Conservation (phyloP, 2,113 vertebrate species). For the Hemichromis elongatus region DNA sequence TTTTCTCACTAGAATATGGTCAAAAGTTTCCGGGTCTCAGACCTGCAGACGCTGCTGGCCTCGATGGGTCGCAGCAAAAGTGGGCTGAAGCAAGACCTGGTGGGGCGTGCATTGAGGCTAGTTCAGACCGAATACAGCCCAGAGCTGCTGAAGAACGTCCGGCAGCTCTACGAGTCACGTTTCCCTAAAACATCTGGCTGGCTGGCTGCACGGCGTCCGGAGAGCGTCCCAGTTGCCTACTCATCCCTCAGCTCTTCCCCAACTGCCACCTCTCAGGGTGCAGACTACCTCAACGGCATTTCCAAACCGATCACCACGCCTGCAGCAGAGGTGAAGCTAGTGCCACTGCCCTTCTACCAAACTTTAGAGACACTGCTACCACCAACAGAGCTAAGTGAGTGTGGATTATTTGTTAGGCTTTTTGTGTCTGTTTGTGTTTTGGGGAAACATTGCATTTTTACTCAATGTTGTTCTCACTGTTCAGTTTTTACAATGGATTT, state of each 20-base stretch:
- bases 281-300: slow-evolving; percentile 96
- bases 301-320: slow-evolving; percentile 74
- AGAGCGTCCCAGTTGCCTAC: slow-evolving; percentile 76
- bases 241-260: slow-evolving; percentile 74
- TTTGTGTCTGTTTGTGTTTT: neutral
- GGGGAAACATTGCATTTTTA: neutral
- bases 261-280: slow-evolving; percentile 75
- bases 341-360: slow-evolving; percentile 93
- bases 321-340: slow-evolving; percentile 84
- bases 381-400: slow-evolving; percentile 91
- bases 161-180: slow-evolving; percentile 94
- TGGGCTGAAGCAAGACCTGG: slow-evolving; percentile 96
- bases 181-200: slow-evolving; percentile 82
- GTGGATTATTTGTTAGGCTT: neutral
- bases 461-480: neutral
- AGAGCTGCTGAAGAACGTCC: slow-evolving; percentile 94
- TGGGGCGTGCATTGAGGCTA: slow-evolving; percentile 89
- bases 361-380: slow-evolving; percentile 90
- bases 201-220: slow-evolving; percentile 74
- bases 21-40: slow-evolving; percentile 98
- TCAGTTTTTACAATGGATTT: neutral
- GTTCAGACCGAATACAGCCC: slow-evolving; percentile 98
- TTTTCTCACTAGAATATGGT: slow-evolving; percentile 89
- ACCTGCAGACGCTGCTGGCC: slow-evolving; percentile 96
- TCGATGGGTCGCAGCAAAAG: slow-evolving; percentile 99